These are phyloP conservation scores for Triplophysa rosa DNA, from an alignment of 2,113 vertebrate genomes.

Conservation along the genomic window DNA sequence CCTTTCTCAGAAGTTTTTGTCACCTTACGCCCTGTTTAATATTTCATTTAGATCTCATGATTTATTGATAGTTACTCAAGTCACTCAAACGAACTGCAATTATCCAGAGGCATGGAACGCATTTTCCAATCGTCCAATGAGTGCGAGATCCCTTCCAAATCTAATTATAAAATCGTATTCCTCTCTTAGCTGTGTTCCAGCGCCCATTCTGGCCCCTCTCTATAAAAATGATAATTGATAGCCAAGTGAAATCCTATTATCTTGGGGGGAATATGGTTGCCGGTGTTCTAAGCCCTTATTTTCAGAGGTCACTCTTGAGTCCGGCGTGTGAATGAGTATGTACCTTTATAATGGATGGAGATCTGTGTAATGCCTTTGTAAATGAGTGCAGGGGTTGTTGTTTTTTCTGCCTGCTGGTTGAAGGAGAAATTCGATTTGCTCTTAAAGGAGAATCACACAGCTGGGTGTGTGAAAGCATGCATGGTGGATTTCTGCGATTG, in stretches of 20 bases:
- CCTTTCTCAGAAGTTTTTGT: constrained; percentile 23
- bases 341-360: constrained; percentile 61
- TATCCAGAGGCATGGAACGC: constrained; percentile 48
- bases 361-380: constrained; percentile 63
- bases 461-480: neutral
- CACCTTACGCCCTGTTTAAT: constrained; percentile 27
- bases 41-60: constrained; percentile 41
- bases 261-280: constrained; percentile 49
- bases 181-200: constrained; percentile 40
- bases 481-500: constrained; percentile 3
- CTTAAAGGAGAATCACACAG: constrained; percentile 37
- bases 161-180: constrained; percentile 52
- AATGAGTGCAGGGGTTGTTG: constrained; percentile 57
- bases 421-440: constrained; percentile 41
- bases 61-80: constrained; percentile 46
- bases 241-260: constrained; percentile 63
- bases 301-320: constrained; percentile 52
- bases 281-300: constrained; percentile 55
- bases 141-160: constrained; percentile 48
- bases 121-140: constrained; percentile 43
- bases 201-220: constrained; percentile 24
- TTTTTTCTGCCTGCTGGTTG: constrained; percentile 43
- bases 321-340: constrained; percentile 59
- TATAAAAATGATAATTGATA: constrained; percentile 57
- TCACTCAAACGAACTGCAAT: constrained; percentile 43